Evolutionary conservation across 2,113 vertebrate species (phyloP), one percentile per base, ranked within the genome.

Genomic region (Xenus cinereus): DNA sequence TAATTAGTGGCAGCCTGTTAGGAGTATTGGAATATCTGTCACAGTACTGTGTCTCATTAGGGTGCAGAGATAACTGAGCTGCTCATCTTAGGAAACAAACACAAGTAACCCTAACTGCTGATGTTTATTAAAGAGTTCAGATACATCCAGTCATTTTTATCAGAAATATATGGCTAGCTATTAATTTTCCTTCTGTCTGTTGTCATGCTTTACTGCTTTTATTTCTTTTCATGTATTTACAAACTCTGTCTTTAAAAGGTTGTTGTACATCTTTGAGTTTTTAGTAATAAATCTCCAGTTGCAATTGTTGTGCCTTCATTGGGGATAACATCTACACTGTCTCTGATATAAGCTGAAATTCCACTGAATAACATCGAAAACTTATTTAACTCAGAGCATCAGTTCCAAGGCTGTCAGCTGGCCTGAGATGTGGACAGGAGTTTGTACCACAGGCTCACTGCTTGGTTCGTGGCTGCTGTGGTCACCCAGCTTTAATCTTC

Each of bases 401-500:
- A 7, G 17, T 48, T 63, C 30, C 6, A 26, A 66, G 59, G 35
- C 50, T 4, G 3, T 46, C 9, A 93, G 46, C 20, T 12, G 16
- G 17, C 26, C 56, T 67, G 33, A 18, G 46, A 3, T 10, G 23
- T 1, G 8, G 64, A n/a, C 45, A 35, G 41, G 46, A 33, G 14
- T 57, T 18, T 51, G 12, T 3, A 12, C 24, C 4, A 46, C 8
- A 2, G 21, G 18, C 9, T 30, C 32, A 2, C 24, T 27, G 66
- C 33, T 37, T 1, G 0, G 15, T 43, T 54, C 24, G 4, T 46
- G 37, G 84, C 63, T 26, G 46, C 60, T 9, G 16, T 26, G 30
- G 28, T n/a, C 8, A 7, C 5, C n/a, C 39, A 4, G 27, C 1
- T 1, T 14, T 23, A 11, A 50, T 27, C 14, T 35, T 48, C 14